These are phyloP conservation scores for Sebastes taczanowskii DNA, from an alignment of 2,797 vertebrate genomes.

Conservation along the genomic window DNA sequence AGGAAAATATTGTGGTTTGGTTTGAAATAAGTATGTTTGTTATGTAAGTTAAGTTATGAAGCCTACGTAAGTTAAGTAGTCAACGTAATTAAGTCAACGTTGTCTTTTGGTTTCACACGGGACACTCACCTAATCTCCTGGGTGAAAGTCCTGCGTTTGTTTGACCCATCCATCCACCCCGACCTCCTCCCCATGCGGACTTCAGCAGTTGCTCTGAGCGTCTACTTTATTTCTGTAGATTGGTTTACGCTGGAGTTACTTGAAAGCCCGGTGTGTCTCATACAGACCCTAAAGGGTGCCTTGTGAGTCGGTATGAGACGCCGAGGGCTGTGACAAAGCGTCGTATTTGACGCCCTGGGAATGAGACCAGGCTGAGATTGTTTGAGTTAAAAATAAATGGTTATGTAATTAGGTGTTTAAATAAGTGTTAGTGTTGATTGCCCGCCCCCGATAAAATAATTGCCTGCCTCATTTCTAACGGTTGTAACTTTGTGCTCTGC, in stretches of 20 bases:
- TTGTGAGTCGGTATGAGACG: neutral
- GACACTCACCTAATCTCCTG: too few species aligned
- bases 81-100: too few species aligned
- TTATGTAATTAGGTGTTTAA: slow-evolving; percentile 16
- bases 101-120: too few species aligned
- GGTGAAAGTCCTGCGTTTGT: too few species aligned
- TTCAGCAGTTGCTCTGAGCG: neutral
- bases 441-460: neutral
- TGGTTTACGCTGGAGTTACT: neutral
- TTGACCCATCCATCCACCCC: neutral
- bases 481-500: slow-evolving; percentile 10
- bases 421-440: neutral
- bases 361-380: neutral
- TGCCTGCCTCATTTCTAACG: slow-evolving; percentile 16
- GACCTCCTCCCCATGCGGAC: neutral
- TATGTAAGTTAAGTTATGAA: too few species aligned
- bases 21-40: too few species aligned
- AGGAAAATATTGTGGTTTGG: too few species aligned
- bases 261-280: neutral
- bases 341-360: neutral
- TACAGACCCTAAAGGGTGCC: too few species aligned
- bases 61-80: too few species aligned
- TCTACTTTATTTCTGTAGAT: rapidly evolving
- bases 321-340: neutral
- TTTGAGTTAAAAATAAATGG: slow-evolving; percentile 5